Conservation (phyloP, 1,140 invertebrate species). For the Plodia interpunctella region DNA sequence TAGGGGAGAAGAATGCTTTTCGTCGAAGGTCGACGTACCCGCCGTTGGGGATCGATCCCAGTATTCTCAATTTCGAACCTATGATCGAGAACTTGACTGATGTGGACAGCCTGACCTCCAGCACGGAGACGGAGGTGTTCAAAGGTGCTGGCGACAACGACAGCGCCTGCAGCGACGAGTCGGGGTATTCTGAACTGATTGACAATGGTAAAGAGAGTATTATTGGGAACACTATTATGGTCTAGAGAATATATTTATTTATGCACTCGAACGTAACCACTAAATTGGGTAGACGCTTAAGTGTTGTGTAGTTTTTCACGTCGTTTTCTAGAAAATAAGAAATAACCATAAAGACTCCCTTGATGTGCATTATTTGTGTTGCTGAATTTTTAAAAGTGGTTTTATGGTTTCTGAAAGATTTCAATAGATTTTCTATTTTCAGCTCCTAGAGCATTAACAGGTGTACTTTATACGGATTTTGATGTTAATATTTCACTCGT, state of each 20-base stretch:
- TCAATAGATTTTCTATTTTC: too few species aligned
- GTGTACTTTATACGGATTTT: too few species aligned
- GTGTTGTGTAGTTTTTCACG: too few species aligned
- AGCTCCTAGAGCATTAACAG: too few species aligned
- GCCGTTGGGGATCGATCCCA: constrained; percentile 41
- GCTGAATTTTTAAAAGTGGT: too few species aligned
- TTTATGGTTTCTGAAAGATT: too few species aligned
- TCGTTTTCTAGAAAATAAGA: too few species aligned
- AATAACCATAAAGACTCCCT: too few species aligned
- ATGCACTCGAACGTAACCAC: not conserved
- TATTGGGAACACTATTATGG: constrained; percentile 68
- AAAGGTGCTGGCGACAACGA: constrained; percentile 72
- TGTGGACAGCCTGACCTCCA: constrained; percentile 54
- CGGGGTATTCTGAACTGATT: constrained; percentile 76
- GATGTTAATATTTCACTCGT: too few species aligned
- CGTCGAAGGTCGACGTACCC: constrained; percentile 69
- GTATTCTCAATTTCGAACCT: constrained; percentile 51
- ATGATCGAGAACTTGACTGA: constrained; percentile 63
- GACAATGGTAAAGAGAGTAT: constrained; percentile 67
- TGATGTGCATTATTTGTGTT: too few species aligned
- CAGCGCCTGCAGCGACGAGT: constrained; percentile 78
- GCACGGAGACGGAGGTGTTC: constrained; percentile 58
- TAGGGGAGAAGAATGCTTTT: constrained; percentile 66
- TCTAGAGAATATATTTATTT: constrained; percentile 27
- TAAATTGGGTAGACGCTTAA: too few species aligned